Percentiles rank a stretch among this genome's conserved stretches.
These are phyloP conservation scores for Scolopax bukidnonensis DNA, from an alignment of 2,797 vertebrate genomes.

Conservation along the genomic window DNA sequence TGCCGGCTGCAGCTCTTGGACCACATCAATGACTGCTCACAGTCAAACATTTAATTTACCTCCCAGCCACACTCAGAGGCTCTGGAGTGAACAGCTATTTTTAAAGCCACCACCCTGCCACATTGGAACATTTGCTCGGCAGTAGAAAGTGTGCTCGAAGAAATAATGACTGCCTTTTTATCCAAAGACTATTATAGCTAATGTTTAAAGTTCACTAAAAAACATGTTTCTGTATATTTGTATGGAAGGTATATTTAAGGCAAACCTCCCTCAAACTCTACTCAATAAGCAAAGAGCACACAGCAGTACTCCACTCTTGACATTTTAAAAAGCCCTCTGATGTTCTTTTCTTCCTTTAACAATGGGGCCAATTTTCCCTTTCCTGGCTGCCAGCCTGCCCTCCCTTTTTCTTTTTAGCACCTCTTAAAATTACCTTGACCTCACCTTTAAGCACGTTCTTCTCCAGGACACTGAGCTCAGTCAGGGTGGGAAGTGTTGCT, in stretches of 20 bases:
- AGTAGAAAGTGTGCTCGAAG: slow-evolving; percentile 52
- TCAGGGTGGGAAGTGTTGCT: background rate
- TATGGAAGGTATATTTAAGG: slow-evolving; percentile 58
- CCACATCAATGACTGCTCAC: slow-evolving; percentile 50
- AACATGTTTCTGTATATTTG: slow-evolving; percentile 51
- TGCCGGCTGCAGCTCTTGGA: slow-evolving; percentile 22
- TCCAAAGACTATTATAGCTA: slow-evolving; percentile 53
- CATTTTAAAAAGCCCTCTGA: slow-evolving; percentile 59
- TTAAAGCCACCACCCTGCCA: slow-evolving; percentile 60
- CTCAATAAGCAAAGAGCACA: slow-evolving; percentile 49
- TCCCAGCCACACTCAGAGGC: slow-evolving; percentile 26
- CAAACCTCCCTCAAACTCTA: slow-evolving; percentile 38
- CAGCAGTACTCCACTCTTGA: slow-evolving; percentile 44
- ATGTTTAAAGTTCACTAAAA: slow-evolving; percentile 63
- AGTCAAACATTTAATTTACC: slow-evolving; percentile 60
- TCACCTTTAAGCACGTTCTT: slow-evolving; percentile 15
- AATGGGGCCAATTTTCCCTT: slow-evolving; percentile 42
- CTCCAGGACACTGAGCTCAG: background rate
- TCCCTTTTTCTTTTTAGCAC: slow-evolving; percentile 10
- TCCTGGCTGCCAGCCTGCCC: slow-evolving; percentile 6
- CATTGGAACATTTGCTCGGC: slow-evolving; percentile 25
- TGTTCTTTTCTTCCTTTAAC: slow-evolving; percentile 53
- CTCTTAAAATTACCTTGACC: slow-evolving; percentile 47
- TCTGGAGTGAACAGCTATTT: slow-evolving; percentile 59
- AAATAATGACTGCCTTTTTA: slow-evolving; percentile 68